Percentiles rank a stretch among this genome's conserved stretches.
phyloP scores from a whole-genome alignment of 1,140 invertebrate genomes.

The Plodia interpunctella region DNA sequence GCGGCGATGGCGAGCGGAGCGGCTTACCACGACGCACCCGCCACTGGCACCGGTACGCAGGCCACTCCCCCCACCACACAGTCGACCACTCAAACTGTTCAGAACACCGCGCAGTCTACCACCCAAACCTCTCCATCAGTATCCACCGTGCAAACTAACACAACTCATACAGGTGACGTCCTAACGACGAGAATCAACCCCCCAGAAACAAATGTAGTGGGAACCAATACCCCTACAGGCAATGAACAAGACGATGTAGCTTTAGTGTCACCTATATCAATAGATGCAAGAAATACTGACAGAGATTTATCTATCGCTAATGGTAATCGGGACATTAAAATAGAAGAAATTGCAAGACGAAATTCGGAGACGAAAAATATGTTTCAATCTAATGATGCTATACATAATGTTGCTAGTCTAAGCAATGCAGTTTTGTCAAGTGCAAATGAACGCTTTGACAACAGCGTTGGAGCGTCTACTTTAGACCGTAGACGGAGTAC shows the following conservation, averaged over 20 bases:
- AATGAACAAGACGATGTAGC: slow-evolving; percentile 31
- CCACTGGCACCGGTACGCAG: slow-evolving; percentile 59
- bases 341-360: slow-evolving; percentile 57
- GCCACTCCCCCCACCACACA: slow-evolving; percentile 75
- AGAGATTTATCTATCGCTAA: slow-evolving; percentile 28
- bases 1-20: slow-evolving; percentile 60
- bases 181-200: slow-evolving; percentile 46
- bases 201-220: slow-evolving; percentile 52
- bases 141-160: slow-evolving; percentile 72
- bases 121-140: slow-evolving; percentile 70
- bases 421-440: slow-evolving; percentile 20
- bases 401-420: neutral
- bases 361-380: slow-evolving; percentile 34
- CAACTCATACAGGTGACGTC: slow-evolving; percentile 68
- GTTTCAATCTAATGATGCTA: slow-evolving; percentile 6
- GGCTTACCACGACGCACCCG: slow-evolving; percentile 65
- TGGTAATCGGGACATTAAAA: slow-evolving; percentile 40
- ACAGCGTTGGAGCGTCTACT: slow-evolving; percentile 34
- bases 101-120: slow-evolving; percentile 73
- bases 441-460: slow-evolving; percentile 25
- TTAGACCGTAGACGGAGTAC: slow-evolving; percentile 59
- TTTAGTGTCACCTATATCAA: slow-evolving; percentile 15
- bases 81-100: slow-evolving; percentile 77
- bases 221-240: slow-evolving; percentile 53
- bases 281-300: slow-evolving; percentile 29